Evolutionary conservation across 2,888 invertebrate genomes (phyloP).

Genomic region (Parochlus steinenii): DNA sequence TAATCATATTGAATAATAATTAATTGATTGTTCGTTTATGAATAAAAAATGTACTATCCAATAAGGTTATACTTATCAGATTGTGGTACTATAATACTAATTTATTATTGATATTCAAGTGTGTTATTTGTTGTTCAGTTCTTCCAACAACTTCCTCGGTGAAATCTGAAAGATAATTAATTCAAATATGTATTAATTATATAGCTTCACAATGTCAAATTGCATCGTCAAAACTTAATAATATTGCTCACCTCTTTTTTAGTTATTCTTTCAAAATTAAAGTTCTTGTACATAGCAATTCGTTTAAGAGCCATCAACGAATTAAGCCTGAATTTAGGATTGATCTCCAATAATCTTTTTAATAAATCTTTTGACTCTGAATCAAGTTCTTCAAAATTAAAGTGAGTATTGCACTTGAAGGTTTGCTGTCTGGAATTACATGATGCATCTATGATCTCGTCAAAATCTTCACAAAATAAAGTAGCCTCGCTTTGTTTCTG

Average conservation of each 20-base stretch:
- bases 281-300: conserved; percentile 24
- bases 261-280: conserved; percentile 18
- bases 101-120: too few relatives aligned
- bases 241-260: conserved; percentile 14
- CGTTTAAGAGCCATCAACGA: conserved; percentile 23
- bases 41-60: too few relatives aligned
- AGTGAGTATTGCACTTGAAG: background rate
- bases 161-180: conserved; percentile 6
- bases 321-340: conserved; percentile 21
- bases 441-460: background rate
- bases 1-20: too few relatives aligned
- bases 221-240: background rate
- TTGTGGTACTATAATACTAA: too few relatives aligned
- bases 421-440: background rate
- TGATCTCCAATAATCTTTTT: conserved; percentile 19
- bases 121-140: too few relatives aligned
- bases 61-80: too few relatives aligned
- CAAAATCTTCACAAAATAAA: background rate
- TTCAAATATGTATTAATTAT: background rate
- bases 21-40: too few relatives aligned
- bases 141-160: conserved; percentile 10
- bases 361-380: conserved; percentile 22
- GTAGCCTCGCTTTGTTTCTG: background rate
- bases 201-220: background rate
- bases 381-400: conserved; percentile 17